Evolutionary conservation across 2,888 invertebrate species (phyloP).

Genomic region (Nomada lathburiana): DNA sequence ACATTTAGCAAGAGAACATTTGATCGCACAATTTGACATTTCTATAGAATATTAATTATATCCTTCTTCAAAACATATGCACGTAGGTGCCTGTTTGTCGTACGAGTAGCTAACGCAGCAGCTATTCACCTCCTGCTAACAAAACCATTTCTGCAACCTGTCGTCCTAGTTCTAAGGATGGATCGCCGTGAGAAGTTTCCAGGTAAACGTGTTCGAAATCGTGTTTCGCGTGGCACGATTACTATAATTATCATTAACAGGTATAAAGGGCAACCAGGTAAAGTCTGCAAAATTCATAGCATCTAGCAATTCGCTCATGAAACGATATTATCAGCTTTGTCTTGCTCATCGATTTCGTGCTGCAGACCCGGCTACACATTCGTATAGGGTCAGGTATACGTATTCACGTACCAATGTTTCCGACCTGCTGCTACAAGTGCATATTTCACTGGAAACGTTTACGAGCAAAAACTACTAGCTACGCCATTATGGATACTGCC

Average conservation of each 20-base stretch:
- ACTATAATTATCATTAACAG: conserved; percentile 75
- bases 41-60: no score
- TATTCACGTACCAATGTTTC: conserved; percentile 55
- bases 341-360: conserved; percentile 17
- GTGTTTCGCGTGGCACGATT: conserved; percentile 19
- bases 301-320: conserved; percentile 51
- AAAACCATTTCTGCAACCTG: neutral
- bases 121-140: no score
- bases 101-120: no score
- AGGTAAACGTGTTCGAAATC: conserved; percentile 29
- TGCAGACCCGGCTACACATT: neutral
- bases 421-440: conserved; percentile 71
- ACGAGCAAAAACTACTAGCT: conserved; percentile 77
- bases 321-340: conserved; percentile 12
- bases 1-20: neutral
- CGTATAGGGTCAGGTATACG: conserved; percentile 44
- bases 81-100: no score
- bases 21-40: no score
- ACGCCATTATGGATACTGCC: conserved; percentile 71
- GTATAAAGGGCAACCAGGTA: conserved; percentile 40
- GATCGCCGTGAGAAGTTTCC: conserved; percentile 2
- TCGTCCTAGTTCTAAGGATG: neutral
- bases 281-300: neutral
- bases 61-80: no score
- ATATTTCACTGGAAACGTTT: conserved; percentile 78